Evolutionary conservation across 2,797 vertebrate genomes (phyloP).

Genomic region (Prunella strophiata): DNA sequence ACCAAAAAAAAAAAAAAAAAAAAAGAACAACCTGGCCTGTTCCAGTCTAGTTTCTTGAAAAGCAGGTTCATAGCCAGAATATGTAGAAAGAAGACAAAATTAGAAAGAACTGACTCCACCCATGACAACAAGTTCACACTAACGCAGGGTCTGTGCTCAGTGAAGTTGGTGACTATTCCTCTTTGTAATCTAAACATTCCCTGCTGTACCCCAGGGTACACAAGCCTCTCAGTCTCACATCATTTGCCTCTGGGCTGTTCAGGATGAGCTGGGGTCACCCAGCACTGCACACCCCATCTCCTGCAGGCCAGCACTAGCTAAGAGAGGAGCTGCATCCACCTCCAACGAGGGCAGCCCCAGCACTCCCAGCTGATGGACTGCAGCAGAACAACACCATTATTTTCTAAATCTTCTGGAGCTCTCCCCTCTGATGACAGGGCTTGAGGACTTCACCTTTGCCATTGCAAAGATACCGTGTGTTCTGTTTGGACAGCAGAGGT

Average conservation of each 20-base stretch:
- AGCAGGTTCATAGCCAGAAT: not conserved
- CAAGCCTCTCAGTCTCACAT: not conserved
- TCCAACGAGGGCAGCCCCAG: not conserved
- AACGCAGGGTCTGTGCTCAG: not conserved
- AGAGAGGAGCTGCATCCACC: not conserved
- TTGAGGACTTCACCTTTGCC: slow-evolving; percentile 17
- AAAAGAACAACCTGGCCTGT: not conserved
- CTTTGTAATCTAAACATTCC: not conserved
- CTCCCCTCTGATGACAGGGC: not conserved
- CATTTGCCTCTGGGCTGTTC: not conserved
- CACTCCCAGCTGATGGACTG: not conserved
- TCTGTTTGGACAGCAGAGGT: slow-evolving; percentile 44
- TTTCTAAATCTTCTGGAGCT: not conserved
- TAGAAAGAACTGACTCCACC: not conserved
- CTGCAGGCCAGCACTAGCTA: accelerated
- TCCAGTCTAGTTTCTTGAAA: slow-evolving; percentile 10
- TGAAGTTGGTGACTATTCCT: not conserved
- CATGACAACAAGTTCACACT: not conserved
- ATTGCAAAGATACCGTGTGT: slow-evolving; percentile 7
- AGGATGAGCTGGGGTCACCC: not conserved
- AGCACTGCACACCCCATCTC: not conserved
- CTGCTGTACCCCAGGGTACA: not conserved
- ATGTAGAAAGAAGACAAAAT: not conserved
- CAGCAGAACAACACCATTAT: not conserved
- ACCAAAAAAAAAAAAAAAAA: not conserved